phyloP scores from a whole-genome alignment of 2,797 vertebrate species.

The Acipenser transmontanus region DNA sequence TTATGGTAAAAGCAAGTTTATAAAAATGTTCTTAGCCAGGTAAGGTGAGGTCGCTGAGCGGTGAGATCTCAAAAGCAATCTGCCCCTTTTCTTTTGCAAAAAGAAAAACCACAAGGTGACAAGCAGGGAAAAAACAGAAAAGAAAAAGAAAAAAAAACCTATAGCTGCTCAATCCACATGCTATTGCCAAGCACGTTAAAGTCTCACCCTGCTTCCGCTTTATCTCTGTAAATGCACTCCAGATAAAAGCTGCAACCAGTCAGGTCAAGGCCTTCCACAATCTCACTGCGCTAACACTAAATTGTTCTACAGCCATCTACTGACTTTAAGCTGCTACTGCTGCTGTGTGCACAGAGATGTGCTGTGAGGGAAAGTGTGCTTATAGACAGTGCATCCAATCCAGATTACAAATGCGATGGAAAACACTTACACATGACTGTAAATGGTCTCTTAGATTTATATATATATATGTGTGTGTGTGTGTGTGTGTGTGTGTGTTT shows the following conservation, averaged over 20 bases:
- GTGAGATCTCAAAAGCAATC: conserved; percentile 11
- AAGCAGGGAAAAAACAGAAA: background rate
- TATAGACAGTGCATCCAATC: too few species aligned
- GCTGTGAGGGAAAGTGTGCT: background rate
- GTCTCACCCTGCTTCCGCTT: conserved; percentile 52
- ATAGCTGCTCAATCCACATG: conserved; percentile 2
- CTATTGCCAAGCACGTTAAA: conserved; percentile 27
- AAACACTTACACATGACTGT: too few species aligned
- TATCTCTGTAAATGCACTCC: conserved; percentile 72
- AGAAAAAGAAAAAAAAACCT: too few species aligned
- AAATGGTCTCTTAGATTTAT: too few species aligned
- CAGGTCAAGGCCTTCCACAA: conserved; percentile 68
- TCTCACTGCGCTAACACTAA: conserved; percentile 49
- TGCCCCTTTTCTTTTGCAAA: conserved; percentile 1
- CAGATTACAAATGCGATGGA: too few species aligned
- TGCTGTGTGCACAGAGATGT: conserved; percentile 25
- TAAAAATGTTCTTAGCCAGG: conserved; percentile 7
- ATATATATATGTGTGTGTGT: too few species aligned
- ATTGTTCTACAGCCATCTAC: conserved; percentile 74
- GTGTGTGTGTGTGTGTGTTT: too few species aligned
- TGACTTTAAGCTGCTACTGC: conserved; percentile 61
- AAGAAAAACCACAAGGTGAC: background rate
- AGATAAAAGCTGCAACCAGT: conserved; percentile 68
- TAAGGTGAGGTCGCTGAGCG: conserved; percentile 5
- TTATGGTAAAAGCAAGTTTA: too few species aligned